Evolutionary conservation across 2,797 vertebrate genomes (phyloP).

Genomic region (Sus cebifrons): DNA sequence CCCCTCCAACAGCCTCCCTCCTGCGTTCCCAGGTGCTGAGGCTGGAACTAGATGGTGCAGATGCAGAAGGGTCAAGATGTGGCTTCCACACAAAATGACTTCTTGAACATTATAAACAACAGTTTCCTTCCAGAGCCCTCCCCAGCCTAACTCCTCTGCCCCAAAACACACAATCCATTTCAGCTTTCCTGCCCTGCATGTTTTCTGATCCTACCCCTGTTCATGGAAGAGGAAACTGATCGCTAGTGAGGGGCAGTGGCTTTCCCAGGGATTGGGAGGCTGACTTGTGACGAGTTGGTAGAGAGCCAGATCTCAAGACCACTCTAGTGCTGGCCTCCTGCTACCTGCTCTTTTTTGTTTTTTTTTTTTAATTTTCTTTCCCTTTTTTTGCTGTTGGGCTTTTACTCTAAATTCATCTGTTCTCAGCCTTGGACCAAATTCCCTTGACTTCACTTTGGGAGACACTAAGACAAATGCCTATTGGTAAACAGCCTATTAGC

Average conservation of each 20-base stretch:
- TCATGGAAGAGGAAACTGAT: neutral
- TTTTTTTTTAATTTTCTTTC: neutral
- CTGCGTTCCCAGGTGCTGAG: neutral
- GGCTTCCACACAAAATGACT: neutral
- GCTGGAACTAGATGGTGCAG: neutral
- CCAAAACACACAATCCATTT: neutral
- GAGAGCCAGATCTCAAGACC: neutral
- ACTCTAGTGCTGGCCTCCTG: neutral
- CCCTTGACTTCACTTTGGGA: neutral
- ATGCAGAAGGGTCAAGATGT: neutral
- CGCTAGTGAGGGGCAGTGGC: neutral
- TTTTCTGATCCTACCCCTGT: neutral
- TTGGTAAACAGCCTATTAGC: neutral
- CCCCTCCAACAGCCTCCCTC: neutral
- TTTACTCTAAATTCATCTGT: conserved; percentile 16
- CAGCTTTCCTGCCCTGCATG: neutral
- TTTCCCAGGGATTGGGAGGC: neutral
- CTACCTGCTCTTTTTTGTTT: neutral
- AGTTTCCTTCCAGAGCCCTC: neutral
- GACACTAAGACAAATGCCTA: neutral
- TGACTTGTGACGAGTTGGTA: neutral
- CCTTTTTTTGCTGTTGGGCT: neutral
- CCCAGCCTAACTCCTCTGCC: neutral
- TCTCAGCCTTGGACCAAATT: neutral
- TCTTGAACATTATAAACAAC: neutral